phyloP scores from a whole-genome alignment of 1,140 invertebrate species.

The Drosophila teissieri region DNA sequence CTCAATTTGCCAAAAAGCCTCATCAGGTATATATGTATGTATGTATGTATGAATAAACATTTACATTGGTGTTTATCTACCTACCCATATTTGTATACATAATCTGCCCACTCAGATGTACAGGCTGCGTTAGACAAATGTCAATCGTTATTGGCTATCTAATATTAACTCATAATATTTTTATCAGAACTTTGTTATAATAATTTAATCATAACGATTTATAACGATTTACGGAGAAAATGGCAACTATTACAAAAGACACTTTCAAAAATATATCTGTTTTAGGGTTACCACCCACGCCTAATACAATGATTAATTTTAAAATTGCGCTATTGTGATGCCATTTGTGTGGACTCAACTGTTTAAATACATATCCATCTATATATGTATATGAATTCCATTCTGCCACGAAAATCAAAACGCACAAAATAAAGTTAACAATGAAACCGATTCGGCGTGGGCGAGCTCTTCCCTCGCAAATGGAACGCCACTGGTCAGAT shows the following conservation, averaged over 20 bases:
- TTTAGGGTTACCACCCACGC: too few relatives aligned
- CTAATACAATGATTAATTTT: background rate
- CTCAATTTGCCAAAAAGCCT: conserved; percentile 12
- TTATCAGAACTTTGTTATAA: background rate
- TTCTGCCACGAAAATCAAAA: conserved; percentile 47
- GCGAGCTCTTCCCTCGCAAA: conserved; percentile 28
- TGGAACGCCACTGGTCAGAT: conserved; percentile 20
- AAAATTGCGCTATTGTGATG: background rate
- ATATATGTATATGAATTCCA: conserved; percentile 12
- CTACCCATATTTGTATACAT: conserved; percentile 12
- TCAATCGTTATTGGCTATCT: background rate
- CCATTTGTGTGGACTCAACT: background rate
- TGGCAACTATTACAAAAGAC: background rate
- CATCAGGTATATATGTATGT: background rate
- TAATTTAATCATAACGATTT: too few relatives aligned
- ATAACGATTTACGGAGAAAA: too few relatives aligned
- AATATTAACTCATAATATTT: background rate
- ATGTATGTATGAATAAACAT: conserved; percentile 11
- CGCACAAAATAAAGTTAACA: conserved; percentile 53
- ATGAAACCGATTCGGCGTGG: conserved; percentile 49
- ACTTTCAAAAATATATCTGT: too few relatives aligned
- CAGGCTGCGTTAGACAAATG: background rate
- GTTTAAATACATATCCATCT: conserved; percentile 2
- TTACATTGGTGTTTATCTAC: conserved; percentile 20
- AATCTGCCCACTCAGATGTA: conserved; percentile 13